A percentile compares a stretch with the other conserved stretches of the same genome.
Evolutionary conservation across 2,797 vertebrate species (phyloP).

Genomic region (Podarcis lilfordi): DNA sequence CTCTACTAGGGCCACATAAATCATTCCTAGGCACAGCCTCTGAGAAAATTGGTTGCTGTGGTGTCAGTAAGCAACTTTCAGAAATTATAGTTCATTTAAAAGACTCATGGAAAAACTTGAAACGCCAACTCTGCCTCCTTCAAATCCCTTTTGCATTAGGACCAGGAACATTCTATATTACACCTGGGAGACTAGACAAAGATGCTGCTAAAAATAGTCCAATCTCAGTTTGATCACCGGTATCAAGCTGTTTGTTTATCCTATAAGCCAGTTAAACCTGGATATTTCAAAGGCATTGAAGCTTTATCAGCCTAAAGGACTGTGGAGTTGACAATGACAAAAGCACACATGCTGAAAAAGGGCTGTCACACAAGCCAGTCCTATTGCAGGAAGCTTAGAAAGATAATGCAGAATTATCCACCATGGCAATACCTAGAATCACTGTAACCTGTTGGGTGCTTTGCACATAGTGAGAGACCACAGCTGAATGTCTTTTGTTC

Average conservation of each 20-base stretch:
- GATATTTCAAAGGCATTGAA: constrained; percentile 4
- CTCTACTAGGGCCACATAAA: not conserved
- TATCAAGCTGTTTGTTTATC: constrained; percentile 1
- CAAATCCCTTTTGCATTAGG: not conserved
- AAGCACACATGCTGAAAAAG: not conserved
- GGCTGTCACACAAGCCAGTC: not conserved
- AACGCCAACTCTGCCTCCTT: not conserved
- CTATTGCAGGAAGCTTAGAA: not conserved
- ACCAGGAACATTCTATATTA: not conserved
- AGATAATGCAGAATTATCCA: constrained; percentile 1
- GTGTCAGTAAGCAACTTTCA: not conserved
- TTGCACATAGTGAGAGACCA: not conserved
- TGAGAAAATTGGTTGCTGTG: not conserved
- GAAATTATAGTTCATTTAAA: constrained; percentile 2
- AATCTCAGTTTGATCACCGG: not conserved
- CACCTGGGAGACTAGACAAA: not conserved
- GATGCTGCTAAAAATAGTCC: not conserved
- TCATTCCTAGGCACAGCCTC: not conserved
- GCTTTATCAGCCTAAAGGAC: not conserved
- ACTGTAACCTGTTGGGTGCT: not conserved
- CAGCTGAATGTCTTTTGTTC: not conserved
- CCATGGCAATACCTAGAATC: not conserved
- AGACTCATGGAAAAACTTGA: not conserved
- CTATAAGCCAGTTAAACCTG: not conserved
- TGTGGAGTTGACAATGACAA: not conserved